These are phyloP conservation scores for Pollicipes pollicipes DNA, from an alignment of 1,140 invertebrate genomes.

Conservation along the genomic window DNA sequence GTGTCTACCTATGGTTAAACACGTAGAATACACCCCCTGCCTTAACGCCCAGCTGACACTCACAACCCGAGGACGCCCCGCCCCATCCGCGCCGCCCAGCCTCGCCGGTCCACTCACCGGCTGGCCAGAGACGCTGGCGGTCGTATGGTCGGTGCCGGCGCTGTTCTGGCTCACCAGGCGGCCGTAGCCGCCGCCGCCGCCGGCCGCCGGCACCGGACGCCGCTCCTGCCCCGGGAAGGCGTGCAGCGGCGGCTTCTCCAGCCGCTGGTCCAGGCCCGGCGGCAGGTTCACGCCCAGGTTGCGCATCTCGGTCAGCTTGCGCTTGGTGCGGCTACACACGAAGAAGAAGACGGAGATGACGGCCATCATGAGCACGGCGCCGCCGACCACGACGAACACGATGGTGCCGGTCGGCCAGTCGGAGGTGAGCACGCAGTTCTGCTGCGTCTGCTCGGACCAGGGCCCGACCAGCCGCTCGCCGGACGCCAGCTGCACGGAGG, in stretches of 20 bases:
- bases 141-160: background rate
- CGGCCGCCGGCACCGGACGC: too few relatives aligned
- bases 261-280: background rate
- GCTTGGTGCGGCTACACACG: background rate
- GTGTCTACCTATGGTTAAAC: too few relatives aligned
- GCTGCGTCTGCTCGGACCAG: background rate
- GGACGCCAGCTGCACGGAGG: background rate
- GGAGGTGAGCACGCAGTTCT: background rate
- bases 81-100: too few relatives aligned
- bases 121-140: background rate
- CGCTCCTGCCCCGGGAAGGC: background rate
- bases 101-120: background rate
- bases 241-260: background rate
- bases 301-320: background rate
- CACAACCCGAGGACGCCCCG: too few relatives aligned
- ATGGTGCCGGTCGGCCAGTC: background rate
- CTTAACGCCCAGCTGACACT: too few relatives aligned
- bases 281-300: background rate
- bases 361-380: background rate
- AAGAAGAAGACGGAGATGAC: background rate
- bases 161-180: background rate
- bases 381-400: background rate
- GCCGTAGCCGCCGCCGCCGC: background rate
- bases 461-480: background rate
- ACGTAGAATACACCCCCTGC: too few relatives aligned